phyloP scores from a whole-genome alignment of 1,140 invertebrate genomes.

The Drosophila elegans region DNA sequence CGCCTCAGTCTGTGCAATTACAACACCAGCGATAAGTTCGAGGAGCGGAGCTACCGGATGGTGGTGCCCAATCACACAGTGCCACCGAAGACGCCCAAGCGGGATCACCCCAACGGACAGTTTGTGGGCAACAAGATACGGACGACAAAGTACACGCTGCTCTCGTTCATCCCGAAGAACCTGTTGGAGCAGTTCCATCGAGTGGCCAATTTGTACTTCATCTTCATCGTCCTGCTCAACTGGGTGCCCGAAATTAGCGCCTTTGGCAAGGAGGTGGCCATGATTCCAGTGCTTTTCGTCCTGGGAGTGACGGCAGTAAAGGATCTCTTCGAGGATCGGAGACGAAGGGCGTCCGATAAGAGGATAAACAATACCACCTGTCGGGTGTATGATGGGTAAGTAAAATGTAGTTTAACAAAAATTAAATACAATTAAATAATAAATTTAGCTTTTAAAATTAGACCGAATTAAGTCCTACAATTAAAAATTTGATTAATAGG shows the following conservation, averaged over 20 bases:
- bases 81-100: slow-evolving; percentile 90
- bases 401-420: no score
- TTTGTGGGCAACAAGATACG: slow-evolving; percentile 93
- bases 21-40: slow-evolving; percentile 86
- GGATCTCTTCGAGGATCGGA: slow-evolving; percentile 97
- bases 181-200: slow-evolving; percentile 98
- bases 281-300: slow-evolving; percentile 97
- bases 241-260: slow-evolving; percentile 97
- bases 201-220: slow-evolving; percentile 99
- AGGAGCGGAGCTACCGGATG: slow-evolving; percentile 89
- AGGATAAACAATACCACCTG: slow-evolving; percentile 97
- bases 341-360: slow-evolving; percentile 95
- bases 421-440: no score
- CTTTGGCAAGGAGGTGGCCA: slow-evolving; percentile 98
- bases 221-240: slow-evolving; percentile 97
- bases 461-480: no score
- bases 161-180: slow-evolving; percentile 98
- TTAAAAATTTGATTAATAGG: neutral
- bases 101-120: slow-evolving; percentile 93
- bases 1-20: slow-evolving; percentile 87
- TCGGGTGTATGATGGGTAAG: slow-evolving; percentile 95
- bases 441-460: no score
- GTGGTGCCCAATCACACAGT: slow-evolving; percentile 94
- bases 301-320: slow-evolving; percentile 98
- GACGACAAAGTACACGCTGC: slow-evolving; percentile 97